A percentile compares a stretch with the other conserved stretches of the same genome.
Conservation (phyloP, 2,113 vertebrate species). For the Takifugu flavidus region DNA sequence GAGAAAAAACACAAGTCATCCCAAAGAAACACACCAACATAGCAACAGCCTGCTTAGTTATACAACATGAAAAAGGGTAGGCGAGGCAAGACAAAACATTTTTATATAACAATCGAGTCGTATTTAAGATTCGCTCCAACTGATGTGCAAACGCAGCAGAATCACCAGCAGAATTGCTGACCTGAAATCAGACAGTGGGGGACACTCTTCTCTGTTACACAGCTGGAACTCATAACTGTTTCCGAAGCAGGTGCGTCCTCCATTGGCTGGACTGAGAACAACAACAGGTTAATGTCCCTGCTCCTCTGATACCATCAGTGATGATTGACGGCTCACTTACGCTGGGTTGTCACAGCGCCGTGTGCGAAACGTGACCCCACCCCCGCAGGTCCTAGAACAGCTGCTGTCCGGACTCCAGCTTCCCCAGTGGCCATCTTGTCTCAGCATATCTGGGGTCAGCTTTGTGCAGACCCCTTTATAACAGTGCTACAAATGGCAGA, state of each 20-base stretch:
- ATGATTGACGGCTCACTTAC: slow-evolving; percentile 74
- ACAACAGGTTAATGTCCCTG: slow-evolving; percentile 12
- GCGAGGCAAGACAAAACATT: no score
- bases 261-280: slow-evolving; percentile 84
- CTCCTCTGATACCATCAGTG: slow-evolving; percentile 1
- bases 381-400: slow-evolving; percentile 91
- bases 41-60: neutral
- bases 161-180: slow-evolving; percentile 4
- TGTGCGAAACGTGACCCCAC: slow-evolving; percentile 85
- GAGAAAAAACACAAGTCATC: slow-evolving; percentile 1
- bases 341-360: slow-evolving; percentile 89
- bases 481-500: slow-evolving; percentile 80
- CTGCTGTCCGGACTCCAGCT: slow-evolving; percentile 88
- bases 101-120: no score
- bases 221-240: slow-evolving; percentile 91
- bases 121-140: neutral
- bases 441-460: slow-evolving; percentile 88
- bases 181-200: slow-evolving; percentile 84
- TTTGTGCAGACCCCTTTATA: slow-evolving; percentile 95
- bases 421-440: slow-evolving; percentile 93
- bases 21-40: neutral
- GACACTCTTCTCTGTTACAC: slow-evolving; percentile 86
- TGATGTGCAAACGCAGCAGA: neutral
- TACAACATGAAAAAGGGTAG: neutral
- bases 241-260: slow-evolving; percentile 89